phyloP scores from a whole-genome alignment of 2,797 vertebrate genomes.

The Synaphobranchus kaupii region DNA sequence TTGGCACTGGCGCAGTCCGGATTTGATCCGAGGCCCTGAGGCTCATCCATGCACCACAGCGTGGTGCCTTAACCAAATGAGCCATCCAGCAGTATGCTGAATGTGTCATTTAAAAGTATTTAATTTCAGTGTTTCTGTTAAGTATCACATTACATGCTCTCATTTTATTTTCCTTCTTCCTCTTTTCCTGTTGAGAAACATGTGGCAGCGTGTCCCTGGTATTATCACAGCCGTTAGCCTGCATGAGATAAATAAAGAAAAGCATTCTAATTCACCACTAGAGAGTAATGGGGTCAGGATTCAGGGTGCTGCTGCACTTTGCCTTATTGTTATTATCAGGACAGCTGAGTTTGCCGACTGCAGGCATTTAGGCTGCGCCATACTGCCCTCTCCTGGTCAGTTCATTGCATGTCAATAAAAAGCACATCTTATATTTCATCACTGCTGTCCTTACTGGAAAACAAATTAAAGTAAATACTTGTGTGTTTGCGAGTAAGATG shows the following conservation, averaged over 20 bases:
- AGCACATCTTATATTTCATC: neutral
- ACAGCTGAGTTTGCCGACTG: neutral
- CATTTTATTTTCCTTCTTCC: neutral
- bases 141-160: neutral
- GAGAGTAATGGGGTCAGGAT: neutral
- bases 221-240: neutral
- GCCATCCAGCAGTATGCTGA: too few species aligned
- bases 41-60: too few species aligned
- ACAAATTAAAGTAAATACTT: neutral
- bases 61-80: too few species aligned
- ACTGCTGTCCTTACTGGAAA: neutral
- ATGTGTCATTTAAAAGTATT: neutral
- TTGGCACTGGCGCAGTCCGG: too few species aligned
- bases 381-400: slow-evolving; percentile 53
- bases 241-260: neutral
- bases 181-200: neutral
- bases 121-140: neutral
- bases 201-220: neutral
- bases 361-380: neutral
- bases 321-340: neutral
- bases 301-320: neutral
- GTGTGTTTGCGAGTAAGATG: neutral
- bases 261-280: neutral
- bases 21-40: too few species aligned
- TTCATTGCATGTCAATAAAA: slow-evolving; percentile 20